Evolutionary conservation across 64 coral and sea anemone genomes (phyloP).

Genomic region (Orbicella faveolata): DNA sequence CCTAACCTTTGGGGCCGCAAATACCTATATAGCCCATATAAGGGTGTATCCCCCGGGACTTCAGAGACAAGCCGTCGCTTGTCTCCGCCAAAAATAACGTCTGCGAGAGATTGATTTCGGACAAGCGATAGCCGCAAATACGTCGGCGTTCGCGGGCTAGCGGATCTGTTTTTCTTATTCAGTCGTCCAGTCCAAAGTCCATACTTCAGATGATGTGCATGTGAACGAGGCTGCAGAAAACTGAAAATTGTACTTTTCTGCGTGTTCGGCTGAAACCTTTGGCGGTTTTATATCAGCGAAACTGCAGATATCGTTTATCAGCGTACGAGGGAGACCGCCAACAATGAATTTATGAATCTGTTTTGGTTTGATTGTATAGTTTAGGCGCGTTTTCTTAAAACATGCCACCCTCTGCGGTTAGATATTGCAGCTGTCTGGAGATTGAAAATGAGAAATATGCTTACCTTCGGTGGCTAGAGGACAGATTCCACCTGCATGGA

Average conservation of each 20-base stretch:
- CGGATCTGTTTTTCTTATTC: neutral
- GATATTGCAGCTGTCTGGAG: neutral
- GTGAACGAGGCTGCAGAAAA: neutral
- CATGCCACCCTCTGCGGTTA: neutral
- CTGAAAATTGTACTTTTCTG: neutral
- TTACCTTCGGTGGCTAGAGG: neutral
- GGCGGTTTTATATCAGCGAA: no score
- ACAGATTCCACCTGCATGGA: neutral
- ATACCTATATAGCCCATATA: no score
- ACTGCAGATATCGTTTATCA: neutral
- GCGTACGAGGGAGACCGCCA: neutral
- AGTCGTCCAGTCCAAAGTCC: constrained; percentile 18
- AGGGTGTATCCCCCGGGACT: no score
- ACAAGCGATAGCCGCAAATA: neutral
- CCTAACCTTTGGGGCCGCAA: no score
- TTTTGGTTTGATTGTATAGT: neutral
- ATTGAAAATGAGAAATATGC: neutral
- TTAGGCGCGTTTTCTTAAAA: neutral
- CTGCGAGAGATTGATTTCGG: neutral
- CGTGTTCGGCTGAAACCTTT: no score
- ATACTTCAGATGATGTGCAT: neutral
- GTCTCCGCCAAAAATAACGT: no score
- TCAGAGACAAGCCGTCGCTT: no score
- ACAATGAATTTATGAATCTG: neutral
- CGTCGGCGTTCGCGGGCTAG: neutral